Base-by-base conservation (phyloP, 1,140 invertebrate genomes). In the Drosophila kanapiae region DNA sequence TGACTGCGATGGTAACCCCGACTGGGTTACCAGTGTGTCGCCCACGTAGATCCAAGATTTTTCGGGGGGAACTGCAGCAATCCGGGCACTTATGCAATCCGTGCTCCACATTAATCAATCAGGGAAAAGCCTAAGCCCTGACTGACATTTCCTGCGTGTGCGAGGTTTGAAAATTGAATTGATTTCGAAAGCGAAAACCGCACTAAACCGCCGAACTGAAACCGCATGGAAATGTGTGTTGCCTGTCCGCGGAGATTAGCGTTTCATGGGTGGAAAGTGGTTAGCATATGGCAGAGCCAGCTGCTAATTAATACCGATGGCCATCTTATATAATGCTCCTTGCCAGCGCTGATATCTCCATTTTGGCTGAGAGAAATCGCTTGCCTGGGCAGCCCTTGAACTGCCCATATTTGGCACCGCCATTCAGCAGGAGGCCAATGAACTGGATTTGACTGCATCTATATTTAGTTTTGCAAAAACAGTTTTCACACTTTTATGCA, bases 131-230 rank as follows among this genome's bases (percentile, higher is more conserved):
- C 60, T 78, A 71, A 69, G 67, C 69, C 81, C 82, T 84, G 83
- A 87, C 81, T 84, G 84, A 87, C 83, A 62, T 87, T 87, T 87
- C 84, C 83, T 87, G 83, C 53, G 37, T 54, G 80, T 80, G 77
- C 78, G 82, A 18, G 10, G 53, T 11, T 54, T 38, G 68, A 61
- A 70, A 70, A 70, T 68, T 18, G 54, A 49, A 87, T 87, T 87
- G 84, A 88, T 87, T 87, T 88, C 62, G 74, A 87, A 87, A 87
- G 84, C 80, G 84, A 87, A 88, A 74, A 82, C 80, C 69, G 70
- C 62, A 45, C 38, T n/a, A n/a, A n/a, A n/a, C n/a, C n/a, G 3
- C 42, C 43, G 23, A 40, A 38, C 74, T 69, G 33, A 76, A 77
- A 78, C 58, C 80, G 75, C 81, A 77, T 57, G 62, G 54, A 79